Conservation (phyloP, 1,140 invertebrate genomes). For the Drosophila oshimai region DNA sequence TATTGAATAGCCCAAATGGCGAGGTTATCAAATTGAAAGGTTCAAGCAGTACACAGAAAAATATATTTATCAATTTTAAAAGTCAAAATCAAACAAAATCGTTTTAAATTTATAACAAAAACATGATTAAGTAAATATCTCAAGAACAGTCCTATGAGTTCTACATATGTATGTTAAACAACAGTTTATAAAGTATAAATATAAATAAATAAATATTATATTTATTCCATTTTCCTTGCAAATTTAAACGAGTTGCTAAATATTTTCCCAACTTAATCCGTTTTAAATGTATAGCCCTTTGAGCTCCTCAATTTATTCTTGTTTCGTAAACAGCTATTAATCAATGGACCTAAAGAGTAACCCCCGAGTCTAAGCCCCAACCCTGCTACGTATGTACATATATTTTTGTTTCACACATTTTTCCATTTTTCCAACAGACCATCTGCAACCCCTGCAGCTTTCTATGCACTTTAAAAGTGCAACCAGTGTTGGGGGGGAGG, state of each 20-base stretch:
- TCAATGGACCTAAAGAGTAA: slow-evolving; percentile 27
- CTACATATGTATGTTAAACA: too few species aligned
- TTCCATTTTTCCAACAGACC: slow-evolving; percentile 4
- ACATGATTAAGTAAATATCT: too few species aligned
- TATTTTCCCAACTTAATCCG: neutral
- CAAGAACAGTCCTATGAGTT: too few species aligned
- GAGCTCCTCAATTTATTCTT: neutral
- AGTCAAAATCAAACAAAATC: too few species aligned
- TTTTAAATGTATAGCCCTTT: neutral
- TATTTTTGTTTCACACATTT: slow-evolving; percentile 5
- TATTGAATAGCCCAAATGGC: slow-evolving; percentile 4
- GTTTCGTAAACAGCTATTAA: slow-evolving; percentile 15
- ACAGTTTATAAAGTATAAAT: too few species aligned
- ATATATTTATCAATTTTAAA: too few species aligned
- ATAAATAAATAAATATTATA: too few species aligned
- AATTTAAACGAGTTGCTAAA: neutral
- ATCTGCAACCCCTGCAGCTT: slow-evolving; percentile 48
- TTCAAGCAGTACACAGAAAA: too few species aligned
- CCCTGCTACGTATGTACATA: slow-evolving; percentile 3
- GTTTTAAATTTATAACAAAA: too few species aligned
- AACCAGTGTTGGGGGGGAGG: slow-evolving; percentile 17
- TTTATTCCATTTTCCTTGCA: neutral
- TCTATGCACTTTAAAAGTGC: slow-evolving; percentile 51
- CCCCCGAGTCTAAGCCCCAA: slow-evolving; percentile 8
- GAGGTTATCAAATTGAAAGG: neutral